These are phyloP conservation scores for Enteromius viviparus DNA, from an alignment of 2,797 vertebrate species.

Conservation along the genomic window DNA sequence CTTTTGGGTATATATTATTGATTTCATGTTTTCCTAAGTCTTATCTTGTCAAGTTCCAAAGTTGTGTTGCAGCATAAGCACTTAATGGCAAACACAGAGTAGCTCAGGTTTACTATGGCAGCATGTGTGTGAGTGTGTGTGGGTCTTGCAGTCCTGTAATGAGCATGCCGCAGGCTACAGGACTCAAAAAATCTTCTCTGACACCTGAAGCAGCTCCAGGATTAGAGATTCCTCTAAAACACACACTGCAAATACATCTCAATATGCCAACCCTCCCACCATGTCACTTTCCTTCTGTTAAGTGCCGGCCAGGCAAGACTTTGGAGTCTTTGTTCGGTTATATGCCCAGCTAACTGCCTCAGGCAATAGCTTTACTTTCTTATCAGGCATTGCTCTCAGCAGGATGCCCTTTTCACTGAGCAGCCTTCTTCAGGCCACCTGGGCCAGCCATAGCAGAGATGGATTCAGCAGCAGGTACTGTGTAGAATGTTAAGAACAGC, in stretches of 20 bases:
- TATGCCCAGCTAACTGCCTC: constrained; percentile 76
- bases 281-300: constrained; percentile 34
- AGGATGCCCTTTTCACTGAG: constrained; percentile 62
- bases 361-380: constrained; percentile 74
- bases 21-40: neutral
- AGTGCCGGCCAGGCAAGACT: constrained; percentile 72
- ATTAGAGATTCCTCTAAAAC: constrained; percentile 55
- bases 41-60: neutral
- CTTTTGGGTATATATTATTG: neutral
- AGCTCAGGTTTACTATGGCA: constrained; percentile 28
- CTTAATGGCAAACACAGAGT: constrained; percentile 31
- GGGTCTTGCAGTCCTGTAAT: constrained; percentile 43
- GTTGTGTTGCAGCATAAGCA: neutral
- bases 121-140: constrained; percentile 10
- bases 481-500: constrained; percentile 4
- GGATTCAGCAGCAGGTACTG: constrained; percentile 20
- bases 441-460: constrained; percentile 36
- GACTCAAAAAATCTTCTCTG: constrained; percentile 59
- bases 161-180: constrained; percentile 58
- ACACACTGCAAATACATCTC: constrained; percentile 54
- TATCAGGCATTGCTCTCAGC: constrained; percentile 63
- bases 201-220: constrained; percentile 60
- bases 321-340: constrained; percentile 64
- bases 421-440: constrained; percentile 58
- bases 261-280: constrained; percentile 45